Evolutionary conservation across 1,140 invertebrate genomes (phyloP), one percentile per base, ranked within the genome.

Genomic region (Agraylea sexmaculata): DNA sequence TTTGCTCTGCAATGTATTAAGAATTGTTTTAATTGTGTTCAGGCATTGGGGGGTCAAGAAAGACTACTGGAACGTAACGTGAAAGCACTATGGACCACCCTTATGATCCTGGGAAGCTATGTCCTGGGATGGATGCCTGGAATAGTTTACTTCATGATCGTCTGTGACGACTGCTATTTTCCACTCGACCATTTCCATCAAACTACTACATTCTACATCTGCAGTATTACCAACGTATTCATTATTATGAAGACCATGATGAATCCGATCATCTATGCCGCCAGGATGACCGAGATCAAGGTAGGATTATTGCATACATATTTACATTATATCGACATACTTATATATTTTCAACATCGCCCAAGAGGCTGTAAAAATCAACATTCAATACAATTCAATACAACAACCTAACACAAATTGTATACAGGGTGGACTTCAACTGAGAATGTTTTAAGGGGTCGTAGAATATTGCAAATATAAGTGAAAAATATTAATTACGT

Each of bases 261-360:
- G 18, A 78, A 82, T 56, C 78, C 78, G 0, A 73, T 81, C 29
- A 80, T 82, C 25, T 83, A 82, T 51, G 74, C 77, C 2, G 68
- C 74, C 2, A 54, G 80, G 32, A 78, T 82, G 67, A 64, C 67
- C 19, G 76, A 80, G 42, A 74, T 78, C 29, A 68, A 73, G 60
- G 71, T 73, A 54, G 54, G 44, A 27, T 27, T 17, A 6, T 16
- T 42, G 15, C 19, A 32, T 7, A 11, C 10, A 8, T 32, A 8
- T 32, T 8, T 25, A 7, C 23, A 25, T 7, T 25, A 25, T 7
- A 7, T 25, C 23, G 23, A 7, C 7, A 7, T 25, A n/a, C n/a
- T 25, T 7, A 25, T 25, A 25, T 25, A n/a, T n/a, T 25, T 25
- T 25, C n/a, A 25, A 7, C n/a, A 25, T 25, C n/a, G 7, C n/a